Percentiles rank a stretch among this genome's conserved stretches.
phyloP scores from a whole-genome alignment of 2,113 vertebrate species.

The Plecotus auritus region DNA sequence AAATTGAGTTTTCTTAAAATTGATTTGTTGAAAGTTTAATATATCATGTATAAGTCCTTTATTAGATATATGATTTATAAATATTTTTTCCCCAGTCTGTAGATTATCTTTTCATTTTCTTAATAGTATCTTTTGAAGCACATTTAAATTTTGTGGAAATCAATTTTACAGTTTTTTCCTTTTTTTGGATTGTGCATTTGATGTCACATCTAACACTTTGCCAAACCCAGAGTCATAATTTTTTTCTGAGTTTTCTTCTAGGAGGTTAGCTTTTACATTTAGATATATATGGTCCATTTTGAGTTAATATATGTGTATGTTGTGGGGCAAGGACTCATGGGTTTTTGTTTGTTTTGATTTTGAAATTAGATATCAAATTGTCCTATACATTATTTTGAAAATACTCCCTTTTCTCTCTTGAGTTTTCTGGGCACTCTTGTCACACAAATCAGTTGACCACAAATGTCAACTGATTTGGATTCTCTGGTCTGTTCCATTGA shows the following conservation, averaged over 20 bases:
- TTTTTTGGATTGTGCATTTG: not conserved
- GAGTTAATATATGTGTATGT: not conserved
- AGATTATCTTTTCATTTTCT: not conserved
- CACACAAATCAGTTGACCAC: not conserved
- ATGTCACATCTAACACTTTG: not conserved
- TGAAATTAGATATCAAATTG: not conserved
- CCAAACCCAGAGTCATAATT: not conserved
- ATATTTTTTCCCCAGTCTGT: not conserved
- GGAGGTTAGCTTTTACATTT: not conserved
- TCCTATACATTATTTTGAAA: not conserved
- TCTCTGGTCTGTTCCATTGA: not conserved
- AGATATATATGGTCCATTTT: not conserved
- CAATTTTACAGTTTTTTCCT: not conserved
- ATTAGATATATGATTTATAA: not conserved
- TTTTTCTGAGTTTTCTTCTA: not conserved
- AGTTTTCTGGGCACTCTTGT: not conserved
- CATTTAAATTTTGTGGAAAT: constrained; percentile 12
- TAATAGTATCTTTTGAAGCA: not conserved
- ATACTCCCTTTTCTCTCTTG: not conserved
- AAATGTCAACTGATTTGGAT: not conserved
- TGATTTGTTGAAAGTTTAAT: not conserved
- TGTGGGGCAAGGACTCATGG: not conserved
- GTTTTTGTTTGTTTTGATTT: not conserved
- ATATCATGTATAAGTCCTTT: not conserved
- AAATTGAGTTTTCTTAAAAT: not conserved